Evolutionary conservation across 2,888 invertebrate species (phyloP).

Genomic region (Cinara cedri): DNA sequence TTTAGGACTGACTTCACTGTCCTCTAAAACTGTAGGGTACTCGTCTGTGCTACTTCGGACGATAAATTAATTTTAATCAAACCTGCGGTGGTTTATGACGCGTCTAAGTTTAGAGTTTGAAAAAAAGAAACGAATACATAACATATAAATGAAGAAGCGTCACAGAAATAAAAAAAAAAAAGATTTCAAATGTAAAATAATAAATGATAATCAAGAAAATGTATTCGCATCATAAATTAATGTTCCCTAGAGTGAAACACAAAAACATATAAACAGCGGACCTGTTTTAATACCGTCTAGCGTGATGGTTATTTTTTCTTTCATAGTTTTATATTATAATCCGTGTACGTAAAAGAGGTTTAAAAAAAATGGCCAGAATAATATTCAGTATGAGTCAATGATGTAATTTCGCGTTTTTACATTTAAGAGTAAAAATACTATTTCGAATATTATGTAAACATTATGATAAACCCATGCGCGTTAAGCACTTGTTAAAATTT

Average conservation of each 20-base stretch:
- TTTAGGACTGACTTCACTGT: not conserved
- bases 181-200: conserved; percentile 27
- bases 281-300: conserved; percentile 18
- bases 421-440: no score
- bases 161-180: not conserved
- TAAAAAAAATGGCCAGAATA: not conserved
- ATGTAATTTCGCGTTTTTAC: conserved; percentile 1
- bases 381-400: conserved; percentile 3
- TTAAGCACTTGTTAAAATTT: no score
- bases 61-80: conserved; percentile 35
- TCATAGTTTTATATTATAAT: not conserved
- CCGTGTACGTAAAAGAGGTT: conserved; percentile 2
- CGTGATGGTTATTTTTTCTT: not conserved
- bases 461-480: no score
- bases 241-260: not conserved
- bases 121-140: conserved; percentile 8
- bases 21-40: conserved; percentile 21
- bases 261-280: not conserved
- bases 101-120: not conserved
- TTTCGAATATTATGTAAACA: no score
- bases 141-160: conserved; percentile 4
- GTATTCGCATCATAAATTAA: conserved; percentile 13
- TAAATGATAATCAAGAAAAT: conserved; percentile 13
- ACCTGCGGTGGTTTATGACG: conserved; percentile 21
- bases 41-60: conserved; percentile 6